These are phyloP conservation scores for Athalia circularis DNA, from an alignment of 2,888 invertebrate genomes.

Conservation along the genomic window DNA sequence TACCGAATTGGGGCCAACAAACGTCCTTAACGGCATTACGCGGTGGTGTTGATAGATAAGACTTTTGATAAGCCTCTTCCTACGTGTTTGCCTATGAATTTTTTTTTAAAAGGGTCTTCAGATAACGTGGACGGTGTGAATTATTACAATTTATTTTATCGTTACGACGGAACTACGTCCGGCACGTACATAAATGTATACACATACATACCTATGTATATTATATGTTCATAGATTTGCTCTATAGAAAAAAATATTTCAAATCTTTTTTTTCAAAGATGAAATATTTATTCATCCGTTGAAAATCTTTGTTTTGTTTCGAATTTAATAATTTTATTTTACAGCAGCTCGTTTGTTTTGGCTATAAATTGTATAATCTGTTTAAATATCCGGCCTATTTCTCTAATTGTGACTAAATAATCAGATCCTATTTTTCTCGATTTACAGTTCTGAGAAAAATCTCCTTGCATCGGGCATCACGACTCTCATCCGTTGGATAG, in stretches of 20 bases:
- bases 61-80: conserved; percentile 24
- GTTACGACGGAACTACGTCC: conserved; percentile 36
- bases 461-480: no score
- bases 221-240: neutral
- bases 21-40: conserved; percentile 24
- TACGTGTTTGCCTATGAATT: conserved; percentile 19
- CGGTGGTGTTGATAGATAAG: conserved; percentile 8
- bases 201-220: neutral
- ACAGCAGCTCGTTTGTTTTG: no score
- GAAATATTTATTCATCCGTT: no score
- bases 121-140: conserved; percentile 32
- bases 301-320: no score
- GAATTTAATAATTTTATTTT: no score
- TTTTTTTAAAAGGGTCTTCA: neutral
- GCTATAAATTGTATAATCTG: no score
- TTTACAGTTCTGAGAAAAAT: no score
- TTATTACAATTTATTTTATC: conserved; percentile 24
- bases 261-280: no score
- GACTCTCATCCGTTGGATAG: no score
- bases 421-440: no score
- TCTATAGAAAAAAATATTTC: neutral
- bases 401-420: no score
- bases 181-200: neutral
- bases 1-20: conserved; percentile 18
- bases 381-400: no score